Evolutionary conservation across 1,140 invertebrate genomes (phyloP), one percentile per base, ranked within the genome.

Genomic region (Drosophila tsacasi): DNA sequence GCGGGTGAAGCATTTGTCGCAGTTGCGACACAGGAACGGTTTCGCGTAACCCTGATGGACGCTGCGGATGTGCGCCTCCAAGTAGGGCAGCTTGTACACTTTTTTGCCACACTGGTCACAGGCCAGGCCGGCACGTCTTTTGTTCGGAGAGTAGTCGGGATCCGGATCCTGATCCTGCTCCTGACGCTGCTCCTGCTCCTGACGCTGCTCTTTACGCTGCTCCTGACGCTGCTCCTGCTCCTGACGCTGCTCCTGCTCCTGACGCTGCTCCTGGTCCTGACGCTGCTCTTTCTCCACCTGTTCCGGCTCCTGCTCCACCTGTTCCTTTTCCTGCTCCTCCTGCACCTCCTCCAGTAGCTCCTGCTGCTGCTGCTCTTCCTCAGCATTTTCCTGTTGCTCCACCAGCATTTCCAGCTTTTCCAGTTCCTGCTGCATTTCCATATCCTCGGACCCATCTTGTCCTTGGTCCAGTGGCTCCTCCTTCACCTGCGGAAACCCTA

Each of bases 31-130:
- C 1, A 89, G 73, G 39, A 92, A 92, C 6, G 91, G 91, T 54
- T 92, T 92, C 4, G 82, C 57, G 27, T 91, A 77, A 3, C 91
- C 91, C 61, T 92, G 76, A 40, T 92, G 91, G 2, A 92, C 81
- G 37, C 78, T 92, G 9, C 86, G 83, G 55, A 92, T 91, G 27
- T 92, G 91, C 2, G 91, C 91, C 66, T 92, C 91, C 44, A 92
- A 49, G 32, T 92, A 92, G 25, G 91, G 81, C 10, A 91, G 64
- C 52, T 92, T 92, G 19, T 92, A 92, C 0, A 89, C 91, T 54
- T 92, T 81, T 42, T 92, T 92, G 42, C 91, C 91, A 32, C 91
- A 92, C 39, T 76, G 81, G 27, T 90, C 49, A 40, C 91, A 92
- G 5, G 86, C 76, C 21, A 92, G 35, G 2, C 72, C 23, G 25